Percentiles rank a stretch among this genome's conserved stretches.
Evolutionary conservation across 2,113 vertebrate genomes (phyloP).

Genomic region (Podarcis muralis): DNA sequence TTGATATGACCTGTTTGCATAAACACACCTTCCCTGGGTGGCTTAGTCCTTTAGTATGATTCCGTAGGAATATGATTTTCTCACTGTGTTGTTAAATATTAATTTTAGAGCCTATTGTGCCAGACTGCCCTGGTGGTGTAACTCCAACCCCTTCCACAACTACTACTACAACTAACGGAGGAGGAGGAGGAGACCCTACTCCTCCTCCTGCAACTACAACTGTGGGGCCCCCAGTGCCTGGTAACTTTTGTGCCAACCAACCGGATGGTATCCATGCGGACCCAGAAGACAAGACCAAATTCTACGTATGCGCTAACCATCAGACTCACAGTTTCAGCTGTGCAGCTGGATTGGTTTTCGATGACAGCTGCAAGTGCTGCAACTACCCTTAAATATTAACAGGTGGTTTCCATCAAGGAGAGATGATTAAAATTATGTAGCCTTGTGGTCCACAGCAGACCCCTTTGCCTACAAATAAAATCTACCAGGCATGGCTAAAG

Average conservation of each 20-base stretch:
- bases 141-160: background rate
- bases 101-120: background rate
- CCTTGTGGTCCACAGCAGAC: background rate
- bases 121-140: background rate
- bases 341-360: constrained; percentile 76
- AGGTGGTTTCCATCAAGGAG: background rate
- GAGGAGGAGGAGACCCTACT: too few relatives aligned
- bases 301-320: constrained; percentile 75
- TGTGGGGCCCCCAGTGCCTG: background rate
- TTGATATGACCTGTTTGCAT: background rate
- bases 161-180: background rate
- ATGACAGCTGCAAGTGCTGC: constrained; percentile 79
- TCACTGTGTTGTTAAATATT: background rate
- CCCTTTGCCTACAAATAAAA: background rate
- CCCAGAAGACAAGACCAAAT: constrained; percentile 66
- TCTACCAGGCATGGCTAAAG: background rate
- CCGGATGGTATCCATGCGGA: constrained; percentile 76
- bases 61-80: background rate
- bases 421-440: background rate
- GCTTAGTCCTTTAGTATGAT: background rate
- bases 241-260: constrained; percentile 71
- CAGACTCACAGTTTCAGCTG: constrained; percentile 74
- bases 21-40: background rate
- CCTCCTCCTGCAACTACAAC: background rate
- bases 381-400: constrained; percentile 68